Evolutionary conservation across 2,113 vertebrate genomes (phyloP).

Genomic region (Ceyx melanurus): DNA sequence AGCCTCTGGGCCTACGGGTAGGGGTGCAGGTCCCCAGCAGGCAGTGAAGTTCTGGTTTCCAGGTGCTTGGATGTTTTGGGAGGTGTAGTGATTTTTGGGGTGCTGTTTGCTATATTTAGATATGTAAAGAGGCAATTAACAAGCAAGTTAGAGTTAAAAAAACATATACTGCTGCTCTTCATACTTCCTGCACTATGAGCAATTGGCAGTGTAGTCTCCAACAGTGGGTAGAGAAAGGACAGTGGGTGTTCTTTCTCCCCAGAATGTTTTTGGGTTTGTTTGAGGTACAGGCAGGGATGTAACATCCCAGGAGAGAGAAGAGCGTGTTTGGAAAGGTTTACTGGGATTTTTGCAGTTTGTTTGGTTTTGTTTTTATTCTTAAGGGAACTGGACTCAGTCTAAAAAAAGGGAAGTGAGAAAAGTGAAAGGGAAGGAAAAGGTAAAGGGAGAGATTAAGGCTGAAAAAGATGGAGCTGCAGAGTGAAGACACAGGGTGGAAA

Average conservation of each 20-base stretch:
- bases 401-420: background rate
- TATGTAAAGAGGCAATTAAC: background rate
- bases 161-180: background rate
- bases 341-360: background rate
- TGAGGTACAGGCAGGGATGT: background rate
- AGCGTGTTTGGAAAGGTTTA: background rate
- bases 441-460: background rate
- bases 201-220: background rate
- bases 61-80: background rate
- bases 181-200: background rate
- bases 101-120: background rate
- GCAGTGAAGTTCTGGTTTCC: background rate
- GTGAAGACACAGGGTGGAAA: background rate
- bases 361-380: background rate
- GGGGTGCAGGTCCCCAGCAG: fast-evolving
- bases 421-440: background rate
- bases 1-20: background rate
- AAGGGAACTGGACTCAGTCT: background rate
- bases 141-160: background rate
- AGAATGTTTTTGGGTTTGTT: background rate
- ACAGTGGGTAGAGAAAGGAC: background rate
- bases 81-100: fast-evolving
- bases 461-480: background rate
- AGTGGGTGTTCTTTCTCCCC: background rate
- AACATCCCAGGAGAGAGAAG: background rate